Conservation (phyloP, 2,113 vertebrate species). For the Sinocyclocheilus maitianheensis region DNA sequence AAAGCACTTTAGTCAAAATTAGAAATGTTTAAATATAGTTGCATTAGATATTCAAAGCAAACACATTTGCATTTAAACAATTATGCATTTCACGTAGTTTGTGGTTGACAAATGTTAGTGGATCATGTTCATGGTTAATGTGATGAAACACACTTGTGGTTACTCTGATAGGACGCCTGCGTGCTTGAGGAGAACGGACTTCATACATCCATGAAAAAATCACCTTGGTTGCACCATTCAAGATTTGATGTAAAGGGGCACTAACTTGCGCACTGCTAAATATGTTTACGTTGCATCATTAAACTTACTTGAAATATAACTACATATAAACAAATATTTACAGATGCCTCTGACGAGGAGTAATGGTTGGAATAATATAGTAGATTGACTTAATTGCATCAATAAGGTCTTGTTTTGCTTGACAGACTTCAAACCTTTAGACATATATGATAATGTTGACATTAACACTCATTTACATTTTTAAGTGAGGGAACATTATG, state of each 20-base stretch:
- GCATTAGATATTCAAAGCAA: not conserved
- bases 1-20: not conserved
- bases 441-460: not conserved
- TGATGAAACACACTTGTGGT: not conserved
- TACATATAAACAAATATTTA: not conserved
- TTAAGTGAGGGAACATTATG: not conserved
- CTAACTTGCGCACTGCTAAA: not conserved
- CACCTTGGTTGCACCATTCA: not conserved
- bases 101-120: not conserved
- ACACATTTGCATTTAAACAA: not conserved
- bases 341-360: not conserved
- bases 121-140: not conserved
- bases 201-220: not conserved
- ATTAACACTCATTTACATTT: not conserved
- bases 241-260: not conserved
- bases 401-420: not conserved
- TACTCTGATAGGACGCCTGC: not conserved
- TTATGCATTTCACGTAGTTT: not conserved
- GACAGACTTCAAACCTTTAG: not conserved
- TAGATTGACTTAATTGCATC: not conserved
- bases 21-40: not conserved
- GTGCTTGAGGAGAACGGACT: no score
- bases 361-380: not conserved
- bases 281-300: not conserved
- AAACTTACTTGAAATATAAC: not conserved